Base-by-base conservation (phyloP, 2,888 invertebrate species). In the Eristalinus aeneus region DNA sequence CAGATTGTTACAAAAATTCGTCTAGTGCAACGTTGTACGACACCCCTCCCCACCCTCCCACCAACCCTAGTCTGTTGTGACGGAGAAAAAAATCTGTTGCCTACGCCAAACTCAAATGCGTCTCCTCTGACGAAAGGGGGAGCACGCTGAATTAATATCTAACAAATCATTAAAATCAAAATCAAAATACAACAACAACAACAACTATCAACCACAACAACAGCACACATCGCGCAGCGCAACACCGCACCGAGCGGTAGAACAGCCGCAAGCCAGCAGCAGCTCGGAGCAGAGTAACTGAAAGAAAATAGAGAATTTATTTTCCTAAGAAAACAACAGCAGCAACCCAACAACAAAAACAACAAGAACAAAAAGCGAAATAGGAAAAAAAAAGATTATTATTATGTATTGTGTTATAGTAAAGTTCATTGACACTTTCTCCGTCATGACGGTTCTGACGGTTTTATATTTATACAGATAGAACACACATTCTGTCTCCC, bases 401-500 rank as follows among this genome's bases (percentile, higher is more conserved):
- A 73, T 86, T 77, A 77, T 77, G 85, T 86, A 77, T 86, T 86
- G 82, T 86, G 12, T 54, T 82, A 82, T 86, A 86, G 90, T 91
- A 90, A 91, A 91, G 92, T 92, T 92, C 92, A 92, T 92, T 92
- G 92, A 92, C 92, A 92, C 91, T 92, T 91, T 88, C 88, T 82
- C 85, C 78, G 76, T 78, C 82, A 90, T 86, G 86, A 86, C 77
- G 86, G 86, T 86, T 86, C 86, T 86, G 86, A 86, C 86, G 86
- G 86, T 86, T 86, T 86, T 86, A 86, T 86, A 78, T 86, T 86
- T 86, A 82, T 82, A 86, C 86, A 86, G 86, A 82, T 86, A 86
- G 86, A 86, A 71, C 87, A 80, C 86, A 88, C 78, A 88, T 81
- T 88, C 85, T 77, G 74, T 82, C 76, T 76, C 71, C 16, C 46